phyloP scores from a whole-genome alignment of 2,797 vertebrate genomes.

The Lindbergichthys nudifrons region DNA sequence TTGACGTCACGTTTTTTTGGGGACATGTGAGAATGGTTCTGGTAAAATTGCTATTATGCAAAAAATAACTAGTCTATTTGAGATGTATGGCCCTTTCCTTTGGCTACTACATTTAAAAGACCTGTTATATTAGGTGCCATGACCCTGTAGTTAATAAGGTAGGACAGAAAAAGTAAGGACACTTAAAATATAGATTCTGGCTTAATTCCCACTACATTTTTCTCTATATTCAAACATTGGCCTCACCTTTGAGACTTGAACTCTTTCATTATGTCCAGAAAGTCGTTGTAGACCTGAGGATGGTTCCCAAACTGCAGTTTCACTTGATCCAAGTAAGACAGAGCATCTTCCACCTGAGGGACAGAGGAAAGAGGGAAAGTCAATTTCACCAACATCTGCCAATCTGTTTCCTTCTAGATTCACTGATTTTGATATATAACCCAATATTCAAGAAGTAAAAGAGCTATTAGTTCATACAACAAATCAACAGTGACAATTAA shows the following conservation, averaged over 20 bases:
- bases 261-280: constrained; percentile 99
- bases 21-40: not conserved
- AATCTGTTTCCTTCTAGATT: not conserved
- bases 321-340: constrained; percentile 99
- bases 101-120: not conserved
- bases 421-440: not conserved
- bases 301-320: constrained; percentile 99
- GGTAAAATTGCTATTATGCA: not conserved
- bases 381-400: not conserved
- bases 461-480: not conserved
- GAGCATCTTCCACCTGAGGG: constrained; percentile 94
- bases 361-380: constrained; percentile 14
- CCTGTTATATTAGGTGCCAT: too few relatives aligned
- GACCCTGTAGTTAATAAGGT: not conserved
- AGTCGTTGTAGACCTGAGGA: constrained; percentile 99
- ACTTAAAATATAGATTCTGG: not conserved
- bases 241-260: constrained; percentile 97
- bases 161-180: not conserved
- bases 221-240: not conserved
- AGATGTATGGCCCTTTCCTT: not conserved
- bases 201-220: too few relatives aligned
- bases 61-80: not conserved
- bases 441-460: not conserved
- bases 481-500: not conserved
- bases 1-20: not conserved